Conservation (phyloP, 2,888 invertebrate genomes). For the Zonitis immaculata region DNA sequence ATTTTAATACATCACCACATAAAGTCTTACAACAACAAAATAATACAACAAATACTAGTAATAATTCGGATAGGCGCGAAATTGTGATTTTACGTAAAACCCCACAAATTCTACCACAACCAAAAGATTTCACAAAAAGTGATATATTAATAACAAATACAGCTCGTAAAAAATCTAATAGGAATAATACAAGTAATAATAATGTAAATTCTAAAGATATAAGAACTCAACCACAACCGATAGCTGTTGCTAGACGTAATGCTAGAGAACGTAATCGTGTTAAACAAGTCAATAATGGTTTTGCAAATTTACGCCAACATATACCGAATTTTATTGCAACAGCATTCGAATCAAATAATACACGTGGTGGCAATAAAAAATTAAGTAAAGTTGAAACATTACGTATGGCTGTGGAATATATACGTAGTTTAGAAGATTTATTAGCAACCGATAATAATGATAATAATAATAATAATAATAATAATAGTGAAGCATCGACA, state of each 20-base stretch:
- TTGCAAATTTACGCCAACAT: conserved; percentile 79
- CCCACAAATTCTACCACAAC: conserved; percentile 47
- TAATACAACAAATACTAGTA: conserved; percentile 54
- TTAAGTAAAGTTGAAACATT: conserved; percentile 85
- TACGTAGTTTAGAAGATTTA: conserved; percentile 72
- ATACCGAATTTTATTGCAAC: conserved; percentile 79
- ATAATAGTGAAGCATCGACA: conserved; percentile 39
- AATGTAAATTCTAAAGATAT: too few relatives aligned
- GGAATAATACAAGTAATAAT: too few relatives aligned
- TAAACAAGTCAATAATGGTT: conserved; percentile 88
- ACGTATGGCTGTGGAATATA: conserved; percentile 87
- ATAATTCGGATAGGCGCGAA: conserved; percentile 42
- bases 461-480: conserved; percentile 48
- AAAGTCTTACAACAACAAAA: conserved; percentile 62
- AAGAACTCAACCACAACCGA: conserved; percentile 58
- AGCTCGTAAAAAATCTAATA: conserved; percentile 43
- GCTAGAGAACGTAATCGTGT: conserved; percentile 90
- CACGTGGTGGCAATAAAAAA: conserved; percentile 69
- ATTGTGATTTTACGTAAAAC: conserved; percentile 56
- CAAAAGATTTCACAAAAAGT: conserved; percentile 31
- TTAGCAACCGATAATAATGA: conserved; percentile 58
- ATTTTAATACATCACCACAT: conserved; percentile 56
- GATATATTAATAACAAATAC: conserved; percentile 42
- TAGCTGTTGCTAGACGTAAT: conserved; percentile 83
- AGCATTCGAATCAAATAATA: conserved; percentile 60